These are phyloP conservation scores for Drosophila vallismaia DNA, from an alignment of 2,888 invertebrate genomes.

Conservation along the genomic window DNA sequence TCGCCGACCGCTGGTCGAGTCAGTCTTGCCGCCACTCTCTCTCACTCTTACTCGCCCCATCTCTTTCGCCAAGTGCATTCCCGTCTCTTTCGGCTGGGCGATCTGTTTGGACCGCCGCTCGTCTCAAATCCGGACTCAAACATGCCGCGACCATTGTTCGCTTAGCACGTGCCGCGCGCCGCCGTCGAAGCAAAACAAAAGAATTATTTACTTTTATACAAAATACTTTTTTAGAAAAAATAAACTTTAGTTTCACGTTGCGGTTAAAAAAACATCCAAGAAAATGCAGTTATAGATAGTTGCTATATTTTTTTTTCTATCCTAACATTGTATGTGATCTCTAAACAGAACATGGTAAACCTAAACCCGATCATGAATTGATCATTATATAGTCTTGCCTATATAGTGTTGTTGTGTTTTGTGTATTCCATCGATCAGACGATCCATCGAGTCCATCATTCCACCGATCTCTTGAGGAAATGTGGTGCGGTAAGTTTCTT, in stretches of 20 bases:
- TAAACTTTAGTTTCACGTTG: background rate
- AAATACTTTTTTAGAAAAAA: background rate
- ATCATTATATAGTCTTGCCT: conserved; percentile 7
- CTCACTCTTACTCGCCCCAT: conserved; percentile 2
- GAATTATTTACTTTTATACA: conserved; percentile 5
- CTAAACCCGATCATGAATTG: background rate
- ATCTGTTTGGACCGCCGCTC: conserved; percentile 14
- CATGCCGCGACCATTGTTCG: conserved; percentile 82
- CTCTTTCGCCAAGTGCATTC: conserved; percentile 13
- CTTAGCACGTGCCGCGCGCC: conserved; percentile 79
- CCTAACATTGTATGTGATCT: background rate
- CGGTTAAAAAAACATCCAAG: background rate
- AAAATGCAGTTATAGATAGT: conserved; percentile 7
- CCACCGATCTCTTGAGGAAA: conserved; percentile 11
- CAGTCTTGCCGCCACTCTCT: conserved; percentile 26
- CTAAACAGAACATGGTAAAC: conserved; percentile 9
- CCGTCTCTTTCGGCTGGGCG: conserved; percentile 15
- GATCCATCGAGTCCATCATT: background rate
- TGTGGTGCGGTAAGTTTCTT: conserved; percentile 32
- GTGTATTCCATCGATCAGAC: background rate
- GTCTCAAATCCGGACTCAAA: conserved; percentile 69
- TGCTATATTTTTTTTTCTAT: background rate
- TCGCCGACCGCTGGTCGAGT: conserved; percentile 59
- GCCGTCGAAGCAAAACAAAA: conserved; percentile 19
- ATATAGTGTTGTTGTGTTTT: conserved; percentile 11